phyloP scores from a whole-genome alignment of 1,140 invertebrate genomes.

The Andricus grossulariae region DNA sequence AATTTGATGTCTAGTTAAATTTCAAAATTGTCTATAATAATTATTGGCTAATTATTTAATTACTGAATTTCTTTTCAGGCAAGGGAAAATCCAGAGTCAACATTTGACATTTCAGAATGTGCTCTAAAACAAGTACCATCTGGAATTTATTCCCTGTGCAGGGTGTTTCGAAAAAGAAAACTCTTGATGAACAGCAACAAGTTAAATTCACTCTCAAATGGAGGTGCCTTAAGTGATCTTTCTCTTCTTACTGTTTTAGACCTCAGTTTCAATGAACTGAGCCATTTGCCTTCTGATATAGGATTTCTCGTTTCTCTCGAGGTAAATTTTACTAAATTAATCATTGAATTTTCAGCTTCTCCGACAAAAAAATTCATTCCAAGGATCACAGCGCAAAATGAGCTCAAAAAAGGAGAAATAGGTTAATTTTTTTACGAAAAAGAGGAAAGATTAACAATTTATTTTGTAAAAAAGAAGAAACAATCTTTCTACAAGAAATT shows the following conservation, averaged over 20 bases:
- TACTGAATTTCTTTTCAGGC: constrained; percentile 73
- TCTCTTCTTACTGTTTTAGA: constrained; percentile 82
- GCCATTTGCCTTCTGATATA: constrained; percentile 79
- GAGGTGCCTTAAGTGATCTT: constrained; percentile 83
- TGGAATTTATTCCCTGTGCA: constrained; percentile 86
- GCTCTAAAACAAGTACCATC: constrained; percentile 81
- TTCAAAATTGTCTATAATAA: too few species aligned
- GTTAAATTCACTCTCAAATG: constrained; percentile 81
- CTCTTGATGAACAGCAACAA: constrained; percentile 82
- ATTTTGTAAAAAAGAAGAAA: too few species aligned
- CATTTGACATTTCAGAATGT: constrained; percentile 86
- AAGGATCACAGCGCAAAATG: too few species aligned
- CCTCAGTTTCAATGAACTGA: constrained; percentile 83
- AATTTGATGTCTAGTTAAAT: too few species aligned
- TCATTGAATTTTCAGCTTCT: neutral
- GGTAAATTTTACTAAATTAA: constrained; percentile 60
- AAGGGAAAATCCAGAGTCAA: constrained; percentile 84
- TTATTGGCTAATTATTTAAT: too few species aligned
- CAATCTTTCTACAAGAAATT: too few species aligned
- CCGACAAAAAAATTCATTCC: too few species aligned
- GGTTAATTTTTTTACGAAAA: too few species aligned
- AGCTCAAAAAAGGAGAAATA: too few species aligned
- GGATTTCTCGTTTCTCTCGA: constrained; percentile 79
- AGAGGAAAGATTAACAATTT: too few species aligned
- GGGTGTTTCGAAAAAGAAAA: constrained; percentile 85